These are phyloP conservation scores for Andrena flavipes DNA, from an alignment of 2,888 invertebrate genomes.

Conservation along the genomic window DNA sequence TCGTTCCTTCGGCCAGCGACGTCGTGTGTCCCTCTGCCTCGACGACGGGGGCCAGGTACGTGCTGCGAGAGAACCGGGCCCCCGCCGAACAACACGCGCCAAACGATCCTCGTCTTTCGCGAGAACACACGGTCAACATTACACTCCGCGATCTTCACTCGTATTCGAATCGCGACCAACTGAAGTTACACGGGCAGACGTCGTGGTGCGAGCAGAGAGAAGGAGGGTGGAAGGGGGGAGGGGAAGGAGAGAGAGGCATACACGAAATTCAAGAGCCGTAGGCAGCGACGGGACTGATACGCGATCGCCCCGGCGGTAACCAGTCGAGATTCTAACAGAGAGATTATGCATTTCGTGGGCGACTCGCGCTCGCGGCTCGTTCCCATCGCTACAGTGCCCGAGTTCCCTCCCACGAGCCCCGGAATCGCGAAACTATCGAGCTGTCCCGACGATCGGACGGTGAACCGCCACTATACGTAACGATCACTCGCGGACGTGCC, in stretches of 20 bases:
- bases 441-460: constrained; percentile 21
- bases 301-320: background rate
- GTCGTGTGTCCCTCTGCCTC: constrained; percentile 63
- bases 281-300: too few relatives aligned
- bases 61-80: constrained; percentile 62
- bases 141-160: background rate
- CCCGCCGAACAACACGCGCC: constrained; percentile 19
- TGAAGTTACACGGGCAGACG: background rate
- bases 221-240: too few relatives aligned
- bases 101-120: background rate
- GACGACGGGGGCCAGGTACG: constrained; percentile 71
- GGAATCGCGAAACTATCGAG: constrained; percentile 45
- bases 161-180: background rate
- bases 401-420: constrained; percentile 47
- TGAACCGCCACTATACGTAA: constrained; percentile 16
- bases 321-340: background rate
- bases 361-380: background rate
- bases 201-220: background rate
- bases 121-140: background rate
- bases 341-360: background rate
- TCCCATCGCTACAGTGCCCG: constrained; percentile 38
- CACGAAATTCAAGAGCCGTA: too few relatives aligned
- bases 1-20: constrained; percentile 68
- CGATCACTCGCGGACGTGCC: constrained; percentile 43
- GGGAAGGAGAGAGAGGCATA: too few relatives aligned